Base-by-base conservation (phyloP, 37 sponge, comb jelly and placozoan species). In the Amphimedon queenslandica region DNA sequence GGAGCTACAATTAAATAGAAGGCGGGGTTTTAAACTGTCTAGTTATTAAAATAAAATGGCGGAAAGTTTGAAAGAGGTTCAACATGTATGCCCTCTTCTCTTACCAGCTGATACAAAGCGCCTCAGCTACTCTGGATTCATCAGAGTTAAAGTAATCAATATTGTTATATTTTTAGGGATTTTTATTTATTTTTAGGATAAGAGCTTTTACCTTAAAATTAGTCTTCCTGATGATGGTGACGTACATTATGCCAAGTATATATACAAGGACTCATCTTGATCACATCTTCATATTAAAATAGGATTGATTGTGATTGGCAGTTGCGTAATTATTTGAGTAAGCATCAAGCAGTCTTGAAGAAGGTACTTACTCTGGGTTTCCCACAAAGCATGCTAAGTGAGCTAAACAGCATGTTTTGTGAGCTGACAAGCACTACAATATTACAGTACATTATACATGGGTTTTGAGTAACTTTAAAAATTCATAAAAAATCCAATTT, bases 271-370 rank as follows among this genome's bases (percentile, higher is more conserved):
- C 53, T 18, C 13, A 8, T 47, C 13, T 47, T 8, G 53, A 13
- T 47, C 13, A 18, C 13, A 47, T 13, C 8, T 13, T 47, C 13
- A 13, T 47, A 18, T 47, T 8, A 18, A 18, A 18, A 47, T 47
- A 85, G 86, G 42, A 6, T 85, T 31, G 86, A 85, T 37, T 72
- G 80, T 67, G 86, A 78, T 40, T 85, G 86, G 86, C 71, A 57
- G 35, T 40, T 85, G 51, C 64, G 40, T 33, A 33, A 66, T 56
- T 24, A 72, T 8, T 73, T 85, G 31, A 34, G 69, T 37, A 69
- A 69, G 3, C 43, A 57, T 32, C 69, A 85, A 40, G 60, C 25
- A 18, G 29, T 40, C 29, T 11, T 85, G 18, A 63, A 79, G 34
- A 55, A 80, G 70, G 86, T 78, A 27, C 13, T 18, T 13, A 47